A percentile compares a stretch with the other conserved stretches of the same genome.
Evolutionary conservation across 2,797 vertebrate species (phyloP).

Genomic region (Sternotherus odoratus): DNA sequence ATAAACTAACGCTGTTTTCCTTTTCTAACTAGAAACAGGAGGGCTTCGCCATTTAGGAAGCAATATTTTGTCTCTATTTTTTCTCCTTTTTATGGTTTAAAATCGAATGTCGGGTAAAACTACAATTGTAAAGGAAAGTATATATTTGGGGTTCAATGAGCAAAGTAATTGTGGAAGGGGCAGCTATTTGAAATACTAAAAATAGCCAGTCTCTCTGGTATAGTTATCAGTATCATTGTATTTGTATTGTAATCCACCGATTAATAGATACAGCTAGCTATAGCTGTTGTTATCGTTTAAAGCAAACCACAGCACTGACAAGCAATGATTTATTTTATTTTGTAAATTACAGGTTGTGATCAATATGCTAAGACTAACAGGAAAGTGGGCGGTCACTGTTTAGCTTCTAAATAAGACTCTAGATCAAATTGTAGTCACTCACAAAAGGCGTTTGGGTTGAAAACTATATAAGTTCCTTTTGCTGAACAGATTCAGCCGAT

Average conservation of each 20-base stretch:
- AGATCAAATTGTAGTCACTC: background rate
- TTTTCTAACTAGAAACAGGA: background rate
- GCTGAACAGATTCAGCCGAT: background rate
- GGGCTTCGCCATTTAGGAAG: background rate
- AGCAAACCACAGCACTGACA: background rate
- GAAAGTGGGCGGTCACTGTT: background rate
- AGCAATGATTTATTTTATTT: constrained; percentile 10
- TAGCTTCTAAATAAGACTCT: background rate
- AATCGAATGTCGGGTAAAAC: background rate
- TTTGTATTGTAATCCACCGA: background rate
- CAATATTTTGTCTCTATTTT: background rate
- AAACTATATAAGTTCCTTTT: background rate
- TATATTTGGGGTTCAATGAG: constrained; percentile 18
- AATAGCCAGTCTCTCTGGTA: background rate
- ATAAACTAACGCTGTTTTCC: constrained; percentile 23
- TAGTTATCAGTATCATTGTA: background rate
- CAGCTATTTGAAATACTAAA: background rate
- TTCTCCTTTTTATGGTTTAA: background rate
- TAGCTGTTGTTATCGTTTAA: background rate
- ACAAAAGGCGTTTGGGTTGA: background rate
- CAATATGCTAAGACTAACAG: background rate
- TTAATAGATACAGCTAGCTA: background rate
- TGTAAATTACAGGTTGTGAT: background rate
- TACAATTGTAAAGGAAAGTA: background rate
- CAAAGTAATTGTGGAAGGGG: background rate